phyloP scores from a whole-genome alignment of 2,888 invertebrate species.

The Hyppa rectilinea region DNA sequence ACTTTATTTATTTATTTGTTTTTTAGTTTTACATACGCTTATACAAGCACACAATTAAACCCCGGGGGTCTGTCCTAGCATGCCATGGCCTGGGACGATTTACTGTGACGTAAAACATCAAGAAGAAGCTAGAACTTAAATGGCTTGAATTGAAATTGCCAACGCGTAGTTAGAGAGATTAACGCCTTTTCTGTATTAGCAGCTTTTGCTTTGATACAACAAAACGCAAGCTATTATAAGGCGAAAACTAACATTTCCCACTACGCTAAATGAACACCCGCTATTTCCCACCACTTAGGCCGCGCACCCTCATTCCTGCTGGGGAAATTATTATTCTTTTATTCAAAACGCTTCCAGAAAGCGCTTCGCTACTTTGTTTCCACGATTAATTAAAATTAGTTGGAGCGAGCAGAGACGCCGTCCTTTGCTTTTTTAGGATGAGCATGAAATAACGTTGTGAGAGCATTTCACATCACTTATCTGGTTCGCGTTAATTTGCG shows the following conservation, averaged over 20 bases:
- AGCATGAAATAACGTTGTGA: conserved; percentile 55
- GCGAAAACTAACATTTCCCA: conserved; percentile 8
- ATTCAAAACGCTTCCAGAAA: conserved; percentile 79
- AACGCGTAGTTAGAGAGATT: neutral
- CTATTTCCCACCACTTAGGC: conserved; percentile 54
- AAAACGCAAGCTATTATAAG: conserved; percentile 10
- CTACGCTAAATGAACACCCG: conserved; percentile 45
- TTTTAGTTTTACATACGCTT: no score
- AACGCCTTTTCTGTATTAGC: neutral
- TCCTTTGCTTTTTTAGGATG: conserved; percentile 71
- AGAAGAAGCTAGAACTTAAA: neutral
- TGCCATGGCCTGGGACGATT: no score
- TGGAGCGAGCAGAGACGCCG: conserved; percentile 72
- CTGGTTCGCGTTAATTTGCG: conserved; percentile 45
- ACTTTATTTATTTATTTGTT: no score
- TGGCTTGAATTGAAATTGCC: neutral
- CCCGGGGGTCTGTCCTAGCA: no score
- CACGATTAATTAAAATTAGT: conserved; percentile 88
- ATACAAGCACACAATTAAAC: no score
- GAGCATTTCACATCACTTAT: conserved; percentile 48
- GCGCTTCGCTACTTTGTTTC: conserved; percentile 82
- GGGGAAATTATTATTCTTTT: conserved; percentile 78
- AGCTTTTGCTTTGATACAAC: neutral
- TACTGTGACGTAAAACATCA: no score
- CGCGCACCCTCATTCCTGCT: conserved; percentile 59